Evolutionary conservation across 1,140 invertebrate genomes (phyloP).

Genomic region (Drosophila azteca): DNA sequence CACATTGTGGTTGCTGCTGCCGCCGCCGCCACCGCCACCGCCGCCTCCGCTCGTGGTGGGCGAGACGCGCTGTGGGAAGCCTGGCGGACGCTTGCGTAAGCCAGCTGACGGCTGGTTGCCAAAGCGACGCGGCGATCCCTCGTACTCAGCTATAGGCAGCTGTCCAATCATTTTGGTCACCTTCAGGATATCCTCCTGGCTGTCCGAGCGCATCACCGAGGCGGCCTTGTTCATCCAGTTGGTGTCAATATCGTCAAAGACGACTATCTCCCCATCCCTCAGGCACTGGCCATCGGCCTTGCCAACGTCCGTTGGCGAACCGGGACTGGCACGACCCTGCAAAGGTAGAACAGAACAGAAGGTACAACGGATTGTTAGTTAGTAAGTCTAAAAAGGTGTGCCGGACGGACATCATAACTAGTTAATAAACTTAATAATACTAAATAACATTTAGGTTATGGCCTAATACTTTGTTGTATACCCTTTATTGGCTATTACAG

Average conservation of each 20-base stretch:
- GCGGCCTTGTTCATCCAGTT: constrained; percentile 85
- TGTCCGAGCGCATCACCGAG: constrained; percentile 24
- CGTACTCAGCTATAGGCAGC: constrained; percentile 88
- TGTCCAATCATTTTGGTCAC: constrained; percentile 93
- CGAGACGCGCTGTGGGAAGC: constrained; percentile 87
- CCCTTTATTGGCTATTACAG: too few species aligned
- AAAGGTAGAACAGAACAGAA: background rate
- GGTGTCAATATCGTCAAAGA: constrained; percentile 92
- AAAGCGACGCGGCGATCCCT: constrained; percentile 94
- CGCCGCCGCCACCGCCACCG: background rate
- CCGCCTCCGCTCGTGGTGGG: constrained; percentile 39
- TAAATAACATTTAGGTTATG: too few species aligned
- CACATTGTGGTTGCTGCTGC: constrained; percentile 28
- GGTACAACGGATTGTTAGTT: background rate
- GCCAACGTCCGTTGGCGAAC: constrained; percentile 79
- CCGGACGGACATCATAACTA: too few species aligned
- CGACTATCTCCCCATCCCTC: constrained; percentile 87
- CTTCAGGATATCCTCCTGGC: constrained; percentile 85
- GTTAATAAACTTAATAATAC: too few species aligned
- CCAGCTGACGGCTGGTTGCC: constrained; percentile 84
- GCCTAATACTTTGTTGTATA: too few species aligned
- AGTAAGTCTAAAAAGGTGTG: too few species aligned
- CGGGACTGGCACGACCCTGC: constrained; percentile 72
- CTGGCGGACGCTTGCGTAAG: constrained; percentile 86
- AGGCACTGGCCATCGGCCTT: constrained; percentile 73